Evolutionary conservation across 2,888 invertebrate genomes (phyloP).

Genomic region (Platycnemis pennipes): DNA sequence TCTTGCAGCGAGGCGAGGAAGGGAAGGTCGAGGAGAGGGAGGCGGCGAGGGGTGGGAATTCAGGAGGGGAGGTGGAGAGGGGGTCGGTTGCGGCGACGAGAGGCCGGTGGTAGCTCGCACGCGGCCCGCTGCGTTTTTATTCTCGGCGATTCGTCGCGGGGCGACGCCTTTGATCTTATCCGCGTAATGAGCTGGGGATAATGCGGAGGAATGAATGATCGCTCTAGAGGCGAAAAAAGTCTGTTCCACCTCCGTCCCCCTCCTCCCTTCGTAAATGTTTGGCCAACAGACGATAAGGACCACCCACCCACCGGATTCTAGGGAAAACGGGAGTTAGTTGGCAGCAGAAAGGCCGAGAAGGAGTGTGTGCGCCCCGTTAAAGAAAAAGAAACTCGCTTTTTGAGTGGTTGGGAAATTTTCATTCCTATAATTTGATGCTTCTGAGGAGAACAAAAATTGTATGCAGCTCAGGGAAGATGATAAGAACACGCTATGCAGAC

Average conservation of each 20-base stretch:
- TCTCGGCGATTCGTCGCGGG: not conserved
- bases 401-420: too few species aligned
- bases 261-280: not conserved
- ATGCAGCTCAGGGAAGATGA: too few species aligned
- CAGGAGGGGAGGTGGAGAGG: not conserved
- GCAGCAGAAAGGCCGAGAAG: not conserved
- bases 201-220: conserved; percentile 11
- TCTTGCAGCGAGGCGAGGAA: not conserved
- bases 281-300: not conserved
- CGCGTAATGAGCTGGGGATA: not conserved
- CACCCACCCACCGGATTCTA: not conserved
- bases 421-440: too few species aligned
- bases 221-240: not conserved
- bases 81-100: not conserved
- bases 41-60: not conserved
- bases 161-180: conserved; percentile 33
- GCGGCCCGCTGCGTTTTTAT: not conserved
- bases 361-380: too few species aligned
- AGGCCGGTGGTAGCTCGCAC: not conserved
- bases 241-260: not conserved
- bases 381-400: too few species aligned
- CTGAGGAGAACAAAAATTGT: too few species aligned
- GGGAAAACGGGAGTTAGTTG: not conserved
- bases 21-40: not conserved
- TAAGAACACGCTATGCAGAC: too few species aligned